phyloP scores from a whole-genome alignment of 2,888 invertebrate species.

The Podotricha telesiphe region DNA sequence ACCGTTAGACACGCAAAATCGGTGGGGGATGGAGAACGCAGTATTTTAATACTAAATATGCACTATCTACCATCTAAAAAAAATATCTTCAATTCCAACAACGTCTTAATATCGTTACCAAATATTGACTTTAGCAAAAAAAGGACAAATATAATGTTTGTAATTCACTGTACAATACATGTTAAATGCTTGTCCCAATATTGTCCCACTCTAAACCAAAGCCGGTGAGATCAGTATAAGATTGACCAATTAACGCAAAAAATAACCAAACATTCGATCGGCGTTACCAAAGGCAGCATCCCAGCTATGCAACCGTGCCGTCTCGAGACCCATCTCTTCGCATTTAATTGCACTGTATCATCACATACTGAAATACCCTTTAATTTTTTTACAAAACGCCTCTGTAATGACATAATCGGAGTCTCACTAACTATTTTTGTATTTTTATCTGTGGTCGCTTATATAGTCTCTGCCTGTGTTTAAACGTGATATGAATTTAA shows the following conservation, averaged over 20 bases:
- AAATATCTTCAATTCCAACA: too few relatives aligned
- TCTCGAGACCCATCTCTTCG: slow-evolving; percentile 51
- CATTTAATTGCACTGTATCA: slow-evolving; percentile 80
- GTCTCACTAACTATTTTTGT: slow-evolving; percentile 39
- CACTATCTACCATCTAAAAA: too few relatives aligned
- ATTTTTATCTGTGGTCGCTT: slow-evolving; percentile 53
- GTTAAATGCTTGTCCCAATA: neutral
- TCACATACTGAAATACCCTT: slow-evolving; percentile 81
- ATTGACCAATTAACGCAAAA: slow-evolving; percentile 47
- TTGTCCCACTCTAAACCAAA: slow-evolving; percentile 15
- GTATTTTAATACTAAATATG: too few relatives aligned
- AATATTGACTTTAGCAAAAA: too few relatives aligned
- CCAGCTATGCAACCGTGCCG: slow-evolving; percentile 50
- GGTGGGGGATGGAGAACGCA: too few relatives aligned
- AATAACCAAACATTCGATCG: slow-evolving; percentile 43
- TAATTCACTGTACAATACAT: neutral
- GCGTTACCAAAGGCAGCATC: slow-evolving; percentile 50
- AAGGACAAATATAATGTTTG: too few relatives aligned
- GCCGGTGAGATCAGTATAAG: slow-evolving; percentile 32
- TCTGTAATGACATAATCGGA: slow-evolving; percentile 79
- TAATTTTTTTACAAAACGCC: slow-evolving; percentile 63
- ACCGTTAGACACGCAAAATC: too few relatives aligned
- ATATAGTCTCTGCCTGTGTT: slow-evolving; percentile 24
- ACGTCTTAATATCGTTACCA: too few relatives aligned
- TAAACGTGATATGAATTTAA: slow-evolving; percentile 31